Conservation (phyloP, 2,113 vertebrate genomes). For the Megaceryle torquata region DNA sequence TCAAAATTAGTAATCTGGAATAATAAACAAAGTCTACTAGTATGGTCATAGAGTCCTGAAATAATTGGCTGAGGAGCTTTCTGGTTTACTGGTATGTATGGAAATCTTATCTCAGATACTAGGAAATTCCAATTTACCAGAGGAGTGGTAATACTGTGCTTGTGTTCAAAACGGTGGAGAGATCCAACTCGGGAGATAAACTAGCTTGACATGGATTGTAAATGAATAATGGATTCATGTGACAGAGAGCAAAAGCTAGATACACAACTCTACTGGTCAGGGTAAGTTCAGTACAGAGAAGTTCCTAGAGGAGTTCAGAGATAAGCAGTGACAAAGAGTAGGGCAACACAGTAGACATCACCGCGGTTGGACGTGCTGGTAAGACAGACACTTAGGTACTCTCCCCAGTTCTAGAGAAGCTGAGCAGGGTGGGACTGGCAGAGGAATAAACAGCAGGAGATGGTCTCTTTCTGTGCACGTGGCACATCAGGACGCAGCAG, state of each 20-base stretch:
- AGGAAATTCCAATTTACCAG: background rate
- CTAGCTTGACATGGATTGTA: background rate
- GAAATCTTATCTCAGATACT: background rate
- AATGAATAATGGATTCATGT: background rate
- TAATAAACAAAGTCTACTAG: background rate
- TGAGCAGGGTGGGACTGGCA: background rate
- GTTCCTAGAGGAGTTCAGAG: background rate
- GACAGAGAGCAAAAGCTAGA: background rate
- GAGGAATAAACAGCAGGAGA: background rate
- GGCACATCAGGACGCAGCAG: no score
- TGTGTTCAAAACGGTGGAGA: background rate
- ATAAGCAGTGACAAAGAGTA: background rate
- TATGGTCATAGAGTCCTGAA: background rate
- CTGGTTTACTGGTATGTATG: background rate
- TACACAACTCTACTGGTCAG: background rate
- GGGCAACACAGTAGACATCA: background rate
- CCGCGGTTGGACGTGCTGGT: background rate
- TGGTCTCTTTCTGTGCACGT: background rate
- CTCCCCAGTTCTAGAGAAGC: background rate
- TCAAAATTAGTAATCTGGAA: background rate
- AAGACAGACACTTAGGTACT: background rate
- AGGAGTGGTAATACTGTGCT: background rate
- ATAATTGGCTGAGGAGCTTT: background rate
- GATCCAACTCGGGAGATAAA: background rate
- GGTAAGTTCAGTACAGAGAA: background rate